A percentile compares a stretch with the other conserved stretches of the same genome.
These are phyloP conservation scores for Cactoblastis cactorum DNA, from an alignment of 2,888 invertebrate species.

Conservation along the genomic window DNA sequence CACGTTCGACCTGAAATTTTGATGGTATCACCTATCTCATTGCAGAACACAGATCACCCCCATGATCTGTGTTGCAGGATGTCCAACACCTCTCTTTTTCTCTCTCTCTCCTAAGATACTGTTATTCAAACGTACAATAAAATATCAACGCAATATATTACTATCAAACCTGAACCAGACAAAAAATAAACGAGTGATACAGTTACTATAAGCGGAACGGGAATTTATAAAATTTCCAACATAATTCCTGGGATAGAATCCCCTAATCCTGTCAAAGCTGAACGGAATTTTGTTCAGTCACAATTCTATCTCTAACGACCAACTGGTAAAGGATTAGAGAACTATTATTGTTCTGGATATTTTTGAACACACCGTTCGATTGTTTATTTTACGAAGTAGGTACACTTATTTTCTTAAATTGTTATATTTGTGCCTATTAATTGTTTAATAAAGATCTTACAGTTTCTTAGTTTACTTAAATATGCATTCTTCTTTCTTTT, in stretches of 20 bases:
- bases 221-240: conserved; percentile 17
- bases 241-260: conserved; percentile 24
- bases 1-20: too few species aligned
- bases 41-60: too few species aligned
- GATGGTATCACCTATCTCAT: too few species aligned
- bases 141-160: neutral
- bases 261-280: conserved; percentile 33
- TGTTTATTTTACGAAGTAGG: neutral
- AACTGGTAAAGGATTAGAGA: conserved; percentile 57
- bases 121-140: too few species aligned
- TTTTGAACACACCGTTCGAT: conserved; percentile 34
- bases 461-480: too few species aligned
- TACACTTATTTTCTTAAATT: neutral
- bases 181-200: neutral
- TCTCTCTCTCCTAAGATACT: too few species aligned
- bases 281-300: conserved; percentile 43
- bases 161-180: neutral
- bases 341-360: conserved; percentile 51
- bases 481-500: too few species aligned
- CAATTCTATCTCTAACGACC: conserved; percentile 44
- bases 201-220: conserved; percentile 3
- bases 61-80: too few species aligned
- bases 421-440: too few species aligned
- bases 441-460: too few species aligned
- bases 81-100: too few species aligned